A percentile compares a stretch with the other conserved stretches of the same genome.
phyloP scores from a whole-genome alignment of 2,797 vertebrate species.

The Pantherophis alleghaniensis region DNA sequence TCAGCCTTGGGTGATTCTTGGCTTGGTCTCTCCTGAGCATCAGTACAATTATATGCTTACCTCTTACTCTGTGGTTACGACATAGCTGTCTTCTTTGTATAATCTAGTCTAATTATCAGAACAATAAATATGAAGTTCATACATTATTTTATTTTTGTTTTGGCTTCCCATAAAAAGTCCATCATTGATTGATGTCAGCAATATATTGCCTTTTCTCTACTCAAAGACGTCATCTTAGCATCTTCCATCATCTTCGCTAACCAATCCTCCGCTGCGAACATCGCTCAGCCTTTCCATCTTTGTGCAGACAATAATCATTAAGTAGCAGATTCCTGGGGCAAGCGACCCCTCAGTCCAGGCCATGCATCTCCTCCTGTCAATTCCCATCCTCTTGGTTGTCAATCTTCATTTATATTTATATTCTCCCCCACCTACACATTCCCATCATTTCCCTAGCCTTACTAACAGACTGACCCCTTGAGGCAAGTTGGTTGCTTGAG shows the following conservation, averaged over 20 bases:
- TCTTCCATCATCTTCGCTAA: background rate
- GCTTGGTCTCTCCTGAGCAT: background rate
- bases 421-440: background rate
- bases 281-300: background rate
- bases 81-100: background rate
- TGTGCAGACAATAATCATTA: background rate
- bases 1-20: background rate
- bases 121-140: background rate
- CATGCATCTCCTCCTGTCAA: background rate
- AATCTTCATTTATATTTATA: background rate
- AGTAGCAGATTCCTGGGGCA: background rate
- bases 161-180: background rate
- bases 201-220: background rate
- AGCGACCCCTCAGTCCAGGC: background rate
- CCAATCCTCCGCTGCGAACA: background rate
- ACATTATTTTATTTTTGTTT: background rate
- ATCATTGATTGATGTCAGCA: background rate
- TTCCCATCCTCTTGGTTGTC: background rate
- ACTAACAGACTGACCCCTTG: constrained; percentile 7
- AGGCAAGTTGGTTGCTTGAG: constrained; percentile 1
- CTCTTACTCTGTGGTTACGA: background rate
- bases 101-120: background rate
- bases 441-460: background rate
- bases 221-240: background rate
- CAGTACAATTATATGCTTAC: background rate